phyloP scores from a whole-genome alignment of 2,113 vertebrate genomes.

The Megaceryle maxima region DNA sequence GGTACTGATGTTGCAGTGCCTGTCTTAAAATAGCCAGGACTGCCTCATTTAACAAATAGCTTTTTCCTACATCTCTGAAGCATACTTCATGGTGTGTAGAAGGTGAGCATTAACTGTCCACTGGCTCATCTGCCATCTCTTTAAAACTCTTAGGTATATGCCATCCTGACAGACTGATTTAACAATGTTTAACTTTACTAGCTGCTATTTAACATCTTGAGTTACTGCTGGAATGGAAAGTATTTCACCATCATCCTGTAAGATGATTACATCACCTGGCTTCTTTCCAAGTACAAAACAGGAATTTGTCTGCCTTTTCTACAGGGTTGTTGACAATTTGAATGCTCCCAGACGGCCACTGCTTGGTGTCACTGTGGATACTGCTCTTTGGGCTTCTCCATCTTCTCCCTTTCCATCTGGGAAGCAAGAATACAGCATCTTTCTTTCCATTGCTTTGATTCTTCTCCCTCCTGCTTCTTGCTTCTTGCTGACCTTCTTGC shows the following conservation, averaged over 20 bases:
- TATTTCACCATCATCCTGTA: conserved; percentile 49
- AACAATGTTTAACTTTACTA: conserved; percentile 4
- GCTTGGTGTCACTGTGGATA: neutral
- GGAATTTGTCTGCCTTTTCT: conserved; percentile 65
- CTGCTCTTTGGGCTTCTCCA: conserved; percentile 31
- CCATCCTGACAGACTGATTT: neutral
- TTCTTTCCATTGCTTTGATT: conserved; percentile 65
- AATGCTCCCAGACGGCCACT: conserved; percentile 15
- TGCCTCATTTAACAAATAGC: neutral
- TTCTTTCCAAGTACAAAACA: conserved; percentile 55
- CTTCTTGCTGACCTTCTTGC: conserved; percentile 46
- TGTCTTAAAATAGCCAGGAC: neutral
- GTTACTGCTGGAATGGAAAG: conserved; percentile 63
- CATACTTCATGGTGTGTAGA: fast-evolving
- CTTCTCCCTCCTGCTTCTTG: conserved; percentile 54
- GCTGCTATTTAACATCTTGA: conserved; percentile 54
- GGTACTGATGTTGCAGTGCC: neutral
- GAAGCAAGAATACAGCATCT: conserved; percentile 63
- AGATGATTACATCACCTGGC: conserved; percentile 63
- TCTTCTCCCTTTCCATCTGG: conserved; percentile 60
- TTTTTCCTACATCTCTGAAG: neutral
- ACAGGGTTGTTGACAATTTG: conserved; percentile 50
- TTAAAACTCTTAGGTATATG: neutral
- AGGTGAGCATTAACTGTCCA: neutral
- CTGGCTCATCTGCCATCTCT: neutral